These are phyloP conservation scores for Poicephalus meyeri DNA, from an alignment of 2,113 vertebrate genomes.

Conservation along the genomic window DNA sequence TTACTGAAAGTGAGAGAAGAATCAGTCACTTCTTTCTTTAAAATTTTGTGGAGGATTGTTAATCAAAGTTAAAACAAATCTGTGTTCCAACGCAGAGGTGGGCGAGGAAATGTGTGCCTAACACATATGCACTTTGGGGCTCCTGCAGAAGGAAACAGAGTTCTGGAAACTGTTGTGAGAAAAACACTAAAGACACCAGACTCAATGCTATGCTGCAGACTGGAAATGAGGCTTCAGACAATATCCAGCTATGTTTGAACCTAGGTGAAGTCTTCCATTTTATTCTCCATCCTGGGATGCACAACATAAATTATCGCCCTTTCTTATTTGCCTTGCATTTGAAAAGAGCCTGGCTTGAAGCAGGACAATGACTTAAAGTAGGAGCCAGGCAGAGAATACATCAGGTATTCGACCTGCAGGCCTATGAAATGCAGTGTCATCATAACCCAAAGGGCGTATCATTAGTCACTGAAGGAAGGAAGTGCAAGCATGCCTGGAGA, in stretches of 20 bases:
- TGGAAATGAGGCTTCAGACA: conserved; percentile 24
- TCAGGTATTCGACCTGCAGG: conserved; percentile 60
- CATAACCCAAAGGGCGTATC: conserved; percentile 70
- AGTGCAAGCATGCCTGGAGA: conserved; percentile 61
- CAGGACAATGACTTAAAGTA: conserved; percentile 49
- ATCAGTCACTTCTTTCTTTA: conserved; percentile 54
- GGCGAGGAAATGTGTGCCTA: conserved; percentile 64
- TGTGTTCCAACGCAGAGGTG: conserved; percentile 51
- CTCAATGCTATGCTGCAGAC: background rate
- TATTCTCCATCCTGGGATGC: background rate
- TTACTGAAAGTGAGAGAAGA: conserved; percentile 68
- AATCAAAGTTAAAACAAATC: conserved; percentile 65
- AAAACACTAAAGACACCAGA: conserved; percentile 61
- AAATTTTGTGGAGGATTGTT: conserved; percentile 54
- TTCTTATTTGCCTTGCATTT: conserved; percentile 39
- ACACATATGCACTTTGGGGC: conserved; percentile 63
- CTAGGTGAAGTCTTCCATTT: background rate
- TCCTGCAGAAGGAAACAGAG: conserved; percentile 62
- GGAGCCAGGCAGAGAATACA: conserved; percentile 55
- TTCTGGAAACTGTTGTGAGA: conserved; percentile 69
- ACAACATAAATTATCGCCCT: background rate
- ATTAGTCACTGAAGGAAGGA: conserved; percentile 75
- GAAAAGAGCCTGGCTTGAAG: background rate
- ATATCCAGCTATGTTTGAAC: background rate
- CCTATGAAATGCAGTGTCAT: conserved; percentile 72